Base-by-base conservation (phyloP, 2,888 invertebrate genomes). In the Ethmia dodecea region DNA sequence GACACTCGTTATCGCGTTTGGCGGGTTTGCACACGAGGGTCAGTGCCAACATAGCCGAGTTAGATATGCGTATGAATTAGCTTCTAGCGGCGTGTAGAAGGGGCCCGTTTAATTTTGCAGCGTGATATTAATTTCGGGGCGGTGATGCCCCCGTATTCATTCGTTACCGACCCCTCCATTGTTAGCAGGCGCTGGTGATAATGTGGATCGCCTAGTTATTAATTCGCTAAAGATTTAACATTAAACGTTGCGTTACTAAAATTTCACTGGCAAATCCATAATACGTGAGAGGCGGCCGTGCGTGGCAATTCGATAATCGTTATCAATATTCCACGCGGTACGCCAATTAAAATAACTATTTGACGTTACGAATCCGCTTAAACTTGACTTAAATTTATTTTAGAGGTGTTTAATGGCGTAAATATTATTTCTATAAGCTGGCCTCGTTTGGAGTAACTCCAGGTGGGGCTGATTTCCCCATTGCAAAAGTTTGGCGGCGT, bases 71-170 rank as follows among this genome's bases (percentile, higher is more conserved):
- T 60, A 55, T 54, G 59, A 66, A 61, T 60, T 59, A 56, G 52
- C 55, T 39, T 34, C 40, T 38, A 43, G 42, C 47, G 47, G 38
- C 50, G 46, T 40, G 49, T 52, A 47, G 49, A 49, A 56, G 52
- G 50, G 47, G 45, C 51, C 60, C 52, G 52, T 74, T 79, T 71
- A 70, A 79, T 72, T 78, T 73, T 49, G 65, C 65, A 56, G 72
- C 49, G 56, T 74, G 47, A 67, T 74, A 71, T 72, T 71, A 71
- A 73, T 75, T 73, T 69, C 53, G 64, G 76, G 75, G 71, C 69
- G 63, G 67, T 59, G 68, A 70, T 70, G 70, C 60, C 55, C 59
- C 50, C 51, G 60, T 49, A 58, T 62, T 69, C 63, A 60, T 54
- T 57, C 56, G 54, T 56, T 54, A 53, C 60, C 56, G 49, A 43